Evolutionary conservation across 2,797 vertebrate genomes (phyloP).

Genomic region (Ambastaia sidthimunki): DNA sequence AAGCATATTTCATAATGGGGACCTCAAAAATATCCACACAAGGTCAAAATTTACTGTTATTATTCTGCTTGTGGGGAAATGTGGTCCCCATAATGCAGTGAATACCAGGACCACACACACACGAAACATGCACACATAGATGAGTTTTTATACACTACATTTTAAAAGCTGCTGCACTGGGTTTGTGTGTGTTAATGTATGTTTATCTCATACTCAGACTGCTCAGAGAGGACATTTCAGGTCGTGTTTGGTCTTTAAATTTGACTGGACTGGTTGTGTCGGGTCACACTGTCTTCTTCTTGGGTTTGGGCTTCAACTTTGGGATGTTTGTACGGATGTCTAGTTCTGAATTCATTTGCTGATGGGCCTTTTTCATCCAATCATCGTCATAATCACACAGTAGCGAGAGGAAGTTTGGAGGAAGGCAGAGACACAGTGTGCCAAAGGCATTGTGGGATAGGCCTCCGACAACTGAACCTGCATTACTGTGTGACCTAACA

Average conservation of each 20-base stretch:
- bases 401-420: slow-evolving; percentile 68
- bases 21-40: no score
- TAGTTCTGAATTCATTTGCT: background rate
- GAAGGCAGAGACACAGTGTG: slow-evolving; percentile 52
- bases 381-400: slow-evolving; percentile 61
- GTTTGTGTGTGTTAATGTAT: no score
- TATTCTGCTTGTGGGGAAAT: no score
- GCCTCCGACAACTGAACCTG: background rate
- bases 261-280: background rate
- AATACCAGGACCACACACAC: no score
- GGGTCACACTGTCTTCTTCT: background rate
- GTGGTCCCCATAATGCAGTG: no score
- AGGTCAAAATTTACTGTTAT: no score
- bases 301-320: background rate
- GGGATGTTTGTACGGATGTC: background rate
- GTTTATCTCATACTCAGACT: no score
- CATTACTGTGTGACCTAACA: slow-evolving; percentile 17
- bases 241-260: background rate
- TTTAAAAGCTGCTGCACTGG: no score
- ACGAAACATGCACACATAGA: no score
- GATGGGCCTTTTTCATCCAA: background rate
- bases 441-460: background rate
- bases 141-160: no score
- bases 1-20: no score
- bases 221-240: slow-evolving; percentile 2